phyloP scores from a whole-genome alignment of 2,888 invertebrate species.

The Caenorhabditis uteleia region DNA sequence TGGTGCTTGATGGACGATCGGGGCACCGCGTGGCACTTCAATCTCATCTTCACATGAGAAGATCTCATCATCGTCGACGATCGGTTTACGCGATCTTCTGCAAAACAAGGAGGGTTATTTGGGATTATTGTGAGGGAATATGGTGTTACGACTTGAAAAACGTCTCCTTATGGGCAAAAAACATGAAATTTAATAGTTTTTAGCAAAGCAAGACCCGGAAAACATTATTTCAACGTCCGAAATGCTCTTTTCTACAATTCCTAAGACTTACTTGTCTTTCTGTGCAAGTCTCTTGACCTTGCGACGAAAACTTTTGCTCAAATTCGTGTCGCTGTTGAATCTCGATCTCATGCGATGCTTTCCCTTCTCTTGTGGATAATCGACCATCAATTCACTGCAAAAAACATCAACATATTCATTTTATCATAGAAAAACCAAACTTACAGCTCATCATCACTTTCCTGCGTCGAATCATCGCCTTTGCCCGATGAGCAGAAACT shows the following conservation, averaged over 20 bases:
- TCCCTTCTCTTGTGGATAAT: constrained; percentile 37
- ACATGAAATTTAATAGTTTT: no score
- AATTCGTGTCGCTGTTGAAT: constrained; percentile 30
- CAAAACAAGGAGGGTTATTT: not conserved
- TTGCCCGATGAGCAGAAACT: constrained; percentile 34
- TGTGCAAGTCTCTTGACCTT: constrained; percentile 45
- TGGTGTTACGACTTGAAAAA: no score
- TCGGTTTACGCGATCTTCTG: constrained; percentile 10
- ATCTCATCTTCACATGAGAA: constrained; percentile 26
- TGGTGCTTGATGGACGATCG: constrained; percentile 13
- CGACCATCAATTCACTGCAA: constrained; percentile 26
- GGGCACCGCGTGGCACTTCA: constrained; percentile 38
- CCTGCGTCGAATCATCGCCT: constrained; percentile 18
- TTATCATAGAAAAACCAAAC: not conserved
- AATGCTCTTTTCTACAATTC: no score
- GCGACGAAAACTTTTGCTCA: constrained; percentile 37
- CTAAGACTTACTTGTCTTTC: constrained; percentile 15
- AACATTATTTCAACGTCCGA: no score
- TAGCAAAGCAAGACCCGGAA: no score
- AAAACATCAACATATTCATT: no score
- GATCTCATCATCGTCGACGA: not conserved
- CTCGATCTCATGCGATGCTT: constrained; percentile 23
- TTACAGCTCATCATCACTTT: constrained; percentile 28
- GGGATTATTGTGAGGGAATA: not conserved
- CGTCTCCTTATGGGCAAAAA: no score